Evolutionary conservation across 1,140 invertebrate genomes (phyloP).

Genomic region (Eulimnadia texana): DNA sequence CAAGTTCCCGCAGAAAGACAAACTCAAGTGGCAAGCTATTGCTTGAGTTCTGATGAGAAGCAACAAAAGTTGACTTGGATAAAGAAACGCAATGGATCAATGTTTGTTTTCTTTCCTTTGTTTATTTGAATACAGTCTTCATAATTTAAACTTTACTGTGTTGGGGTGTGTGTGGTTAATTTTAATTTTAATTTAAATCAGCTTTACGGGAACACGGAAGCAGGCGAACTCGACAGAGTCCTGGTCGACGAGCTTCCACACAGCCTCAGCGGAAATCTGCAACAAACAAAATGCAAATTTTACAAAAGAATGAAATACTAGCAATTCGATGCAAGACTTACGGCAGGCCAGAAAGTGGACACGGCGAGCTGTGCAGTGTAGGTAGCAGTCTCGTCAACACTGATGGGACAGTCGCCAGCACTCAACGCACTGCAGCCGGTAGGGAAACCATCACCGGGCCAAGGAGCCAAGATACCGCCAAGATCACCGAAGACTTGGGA

Average conservation of each 20-base stretch:
- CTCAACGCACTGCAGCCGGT: slow-evolving; percentile 6
- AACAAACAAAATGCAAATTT: neutral
- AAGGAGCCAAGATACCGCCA: neutral
- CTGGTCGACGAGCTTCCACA: neutral
- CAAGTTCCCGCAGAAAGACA: slow-evolving; percentile 1
- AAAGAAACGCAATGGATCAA: neutral
- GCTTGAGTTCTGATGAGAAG: too few species aligned
- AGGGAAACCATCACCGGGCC: slow-evolving; percentile 5
- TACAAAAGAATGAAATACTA: neutral
- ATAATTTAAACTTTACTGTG: too few species aligned
- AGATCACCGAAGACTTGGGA: neutral
- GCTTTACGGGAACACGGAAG: neutral
- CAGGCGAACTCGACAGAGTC: neutral
- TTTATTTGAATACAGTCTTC: too few species aligned
- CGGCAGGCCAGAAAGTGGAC: neutral
- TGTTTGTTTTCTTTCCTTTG: too few species aligned
- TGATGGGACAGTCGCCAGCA: slow-evolving; percentile 9
- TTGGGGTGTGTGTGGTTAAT: too few species aligned
- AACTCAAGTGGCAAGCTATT: slow-evolving; percentile 12
- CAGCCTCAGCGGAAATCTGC: neutral
- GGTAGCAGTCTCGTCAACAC: slow-evolving; percentile 1
- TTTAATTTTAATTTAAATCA: too few species aligned
- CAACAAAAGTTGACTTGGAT: neutral
- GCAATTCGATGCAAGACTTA: too few species aligned
- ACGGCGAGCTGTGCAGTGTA: neutral